Base-by-base conservation (phyloP, 1,140 invertebrate genomes). In the Anastatus disparis region DNA sequence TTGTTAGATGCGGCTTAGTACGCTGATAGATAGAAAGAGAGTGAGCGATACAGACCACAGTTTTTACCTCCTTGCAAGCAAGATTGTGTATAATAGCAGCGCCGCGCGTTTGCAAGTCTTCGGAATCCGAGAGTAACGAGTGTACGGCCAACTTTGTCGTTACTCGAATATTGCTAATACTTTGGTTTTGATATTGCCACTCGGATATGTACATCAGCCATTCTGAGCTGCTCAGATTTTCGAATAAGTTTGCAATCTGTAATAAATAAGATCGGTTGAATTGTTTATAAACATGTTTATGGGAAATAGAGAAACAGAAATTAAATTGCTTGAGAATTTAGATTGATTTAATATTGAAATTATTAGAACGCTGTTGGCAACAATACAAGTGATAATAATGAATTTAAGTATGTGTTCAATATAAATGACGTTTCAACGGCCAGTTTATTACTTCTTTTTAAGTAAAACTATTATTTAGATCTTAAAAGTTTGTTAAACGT, bases 11-110 rank as follows among this genome's bases (percentile, higher is more conserved):
- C 15, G 26, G 12, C 20, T 55, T 56, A 38, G 71, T 77, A 73
- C 73, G 70, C 71, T 13, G 26, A 17, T 13, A 29, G 22, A 10
- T 17, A 13, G 15, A 56, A 17, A 35, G 29, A 53, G 64, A 78
- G 3, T 46, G 20, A 48, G 77, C 80, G 88, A 93, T 93, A 93
- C 93, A 89, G 91, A 95, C 95, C 93, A 96, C 94, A 86, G 94
- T 94, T 92, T 96, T 96, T 90, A 95, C 95, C 91, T 97, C 95
- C 92, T 97, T 97, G 88, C 93, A 93, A 75, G 94, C 94, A 65
- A 97, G 88, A 83, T 97, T 97, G 85, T 96, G 93, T 68, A 97
- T 91, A 58, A 97, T 91, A 68, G 94, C 94, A 4, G 93, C 90
- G 52, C 95, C 96, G 71, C 91, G 87, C 50, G 94, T 91, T 82